These are phyloP conservation scores for Drosophila micromelanica DNA, from an alignment of 1,140 invertebrate species.

Conservation along the genomic window DNA sequence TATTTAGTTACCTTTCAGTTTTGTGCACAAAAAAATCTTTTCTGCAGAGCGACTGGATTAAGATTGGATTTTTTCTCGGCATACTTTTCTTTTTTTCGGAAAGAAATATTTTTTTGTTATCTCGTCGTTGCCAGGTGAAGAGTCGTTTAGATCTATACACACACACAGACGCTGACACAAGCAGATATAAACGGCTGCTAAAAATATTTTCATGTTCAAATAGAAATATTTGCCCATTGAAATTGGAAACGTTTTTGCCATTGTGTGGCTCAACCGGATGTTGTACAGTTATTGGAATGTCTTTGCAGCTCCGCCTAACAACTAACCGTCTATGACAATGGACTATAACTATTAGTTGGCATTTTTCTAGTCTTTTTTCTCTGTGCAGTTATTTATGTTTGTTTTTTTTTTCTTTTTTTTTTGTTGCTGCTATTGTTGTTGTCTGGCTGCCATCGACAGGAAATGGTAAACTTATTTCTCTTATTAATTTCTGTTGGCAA, in stretches of 20 bases:
- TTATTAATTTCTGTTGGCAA: conserved; percentile 78
- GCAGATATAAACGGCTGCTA: conserved; percentile 57
- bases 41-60: conserved; percentile 64
- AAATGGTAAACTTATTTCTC: conserved; percentile 77
- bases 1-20: conserved; percentile 35
- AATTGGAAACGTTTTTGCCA: conserved; percentile 75
- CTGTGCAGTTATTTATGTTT: conserved; percentile 22
- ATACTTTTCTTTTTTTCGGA: conserved; percentile 22
- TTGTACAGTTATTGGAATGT: conserved; percentile 81
- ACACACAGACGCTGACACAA: background rate
- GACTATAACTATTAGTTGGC: conserved; percentile 66
- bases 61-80: conserved; percentile 69
- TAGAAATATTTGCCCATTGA: conserved; percentile 77
- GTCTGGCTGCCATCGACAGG: conserved; percentile 48
- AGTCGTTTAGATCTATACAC: conserved; percentile 54
- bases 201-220: conserved; percentile 78
- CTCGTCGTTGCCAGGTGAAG: conserved; percentile 66
- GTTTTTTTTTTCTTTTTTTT: too few relatives aligned
- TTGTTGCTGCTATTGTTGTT: conserved; percentile 18
- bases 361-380: conserved; percentile 58
- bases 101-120: conserved; percentile 43
- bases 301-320: conserved; percentile 24
- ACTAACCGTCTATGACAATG: conserved; percentile 48
- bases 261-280: conserved; percentile 69
- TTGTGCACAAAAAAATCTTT: conserved; percentile 35